These are phyloP conservation scores for Acromyrmex echinatior DNA, from an alignment of 1,140 invertebrate genomes.

Conservation along the genomic window DNA sequence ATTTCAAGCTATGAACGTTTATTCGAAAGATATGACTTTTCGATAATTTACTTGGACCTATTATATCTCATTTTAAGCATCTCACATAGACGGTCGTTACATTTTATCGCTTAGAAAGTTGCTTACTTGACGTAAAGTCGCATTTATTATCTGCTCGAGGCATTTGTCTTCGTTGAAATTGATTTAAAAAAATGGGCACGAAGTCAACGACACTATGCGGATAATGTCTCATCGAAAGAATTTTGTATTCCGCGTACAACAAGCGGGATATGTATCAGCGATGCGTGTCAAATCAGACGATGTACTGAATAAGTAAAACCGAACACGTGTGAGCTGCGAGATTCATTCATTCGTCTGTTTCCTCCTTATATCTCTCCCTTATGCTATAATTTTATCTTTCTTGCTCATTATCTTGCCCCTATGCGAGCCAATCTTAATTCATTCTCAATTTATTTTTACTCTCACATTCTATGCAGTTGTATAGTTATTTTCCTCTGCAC, in stretches of 20 bases:
- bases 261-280: slow-evolving; percentile 59
- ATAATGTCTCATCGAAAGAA: slow-evolving; percentile 33
- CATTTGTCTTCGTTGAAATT: slow-evolving; percentile 9
- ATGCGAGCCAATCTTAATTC: slow-evolving; percentile 12
- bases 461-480: neutral
- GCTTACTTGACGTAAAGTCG: neutral
- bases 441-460: slow-evolving; percentile 6
- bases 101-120: slow-evolving; percentile 37
- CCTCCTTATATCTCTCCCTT: neutral
- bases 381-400: slow-evolving; percentile 63
- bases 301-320: slow-evolving; percentile 69
- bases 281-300: slow-evolving; percentile 71
- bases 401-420: slow-evolving; percentile 66
- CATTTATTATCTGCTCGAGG: slow-evolving; percentile 8
- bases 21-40: neutral
- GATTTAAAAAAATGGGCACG: slow-evolving; percentile 33
- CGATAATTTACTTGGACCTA: neutral
- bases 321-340: slow-evolving; percentile 74
- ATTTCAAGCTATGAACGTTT: neutral
- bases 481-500: neutral
- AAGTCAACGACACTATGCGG: neutral
- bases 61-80: neutral
- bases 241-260: slow-evolving; percentile 40
- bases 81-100: neutral
- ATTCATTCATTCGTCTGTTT: slow-evolving; percentile 76